Base-by-base conservation (phyloP, 64 coral and sea anemone genomes). In the Montipora sp. region DNA sequence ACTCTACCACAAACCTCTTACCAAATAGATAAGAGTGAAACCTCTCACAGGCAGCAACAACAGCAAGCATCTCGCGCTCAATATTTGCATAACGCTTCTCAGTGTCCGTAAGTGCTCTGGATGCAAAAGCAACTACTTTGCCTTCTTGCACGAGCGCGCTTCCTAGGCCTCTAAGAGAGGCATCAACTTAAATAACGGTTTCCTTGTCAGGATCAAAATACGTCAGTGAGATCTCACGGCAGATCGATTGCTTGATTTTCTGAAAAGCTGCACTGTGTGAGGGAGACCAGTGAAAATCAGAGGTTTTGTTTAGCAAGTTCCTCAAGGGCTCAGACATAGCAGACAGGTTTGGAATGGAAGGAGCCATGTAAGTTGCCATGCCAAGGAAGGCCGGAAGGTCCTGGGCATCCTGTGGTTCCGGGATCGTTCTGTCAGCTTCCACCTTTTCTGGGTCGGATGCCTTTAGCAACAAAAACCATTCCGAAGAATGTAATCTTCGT, bases 271-370 rank as follows among this genome's bases (percentile, higher is more conserved):
- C 36, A 57, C 53, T 3, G 53, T 0, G 53, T 7, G 53, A 57
- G 11, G 53, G 53, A 57, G 53, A 57, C 53, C 53, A 57, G 53
- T 57, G 53, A 57, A 57, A 57, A 10, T 57, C 53, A 57, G 53
- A 8, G 53, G 6, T 11, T 24, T 95, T 88, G 27, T 75, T 91
- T 1, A 91, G 75, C 7, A 95, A 77, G 69, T 95, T 77, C 20
- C 89, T 50, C 21, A 88, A 23, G 46, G 89, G 89, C 80, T 74
- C 78, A n/a, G 80, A 85, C 24, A 61, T 55, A 5, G 81, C 88
- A 27, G 73, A 79, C 60, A 95, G 53, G 11, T 57, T 57, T 57
- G 53, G 2, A 57, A 57, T 8, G 53, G 1, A 57, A 57, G 53
- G 53, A 57, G 53, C 53, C 11, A 57, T 57, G 11, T 57, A 57